Evolutionary conservation across 2,113 vertebrate genomes (phyloP), one percentile per base, ranked within the genome.

Genomic region (Pionites leucogaster): DNA sequence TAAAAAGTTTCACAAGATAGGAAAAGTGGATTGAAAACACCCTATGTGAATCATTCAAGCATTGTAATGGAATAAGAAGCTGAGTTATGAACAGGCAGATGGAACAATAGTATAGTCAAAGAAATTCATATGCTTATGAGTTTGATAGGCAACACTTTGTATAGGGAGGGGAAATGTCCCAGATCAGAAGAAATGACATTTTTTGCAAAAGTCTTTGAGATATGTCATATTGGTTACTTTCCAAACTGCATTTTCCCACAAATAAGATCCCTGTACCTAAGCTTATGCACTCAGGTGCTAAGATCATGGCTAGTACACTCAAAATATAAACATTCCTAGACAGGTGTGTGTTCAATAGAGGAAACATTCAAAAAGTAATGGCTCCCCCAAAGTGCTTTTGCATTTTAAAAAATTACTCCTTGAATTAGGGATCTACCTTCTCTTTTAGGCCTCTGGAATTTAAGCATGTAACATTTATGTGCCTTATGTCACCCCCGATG

Each of bases 41-140:
- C 96, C 95, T 69, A 65, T 94, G 92, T 80, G 96, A 98, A 95
- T 98, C 96, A 96, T 79, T 96, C 92, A 97, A 97, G 96, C 96
- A 96, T 97, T 97, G 95, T 98, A 97, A 98, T 96, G 95, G 89
- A 98, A 97, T 97, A 98, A 98, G 94, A 98, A 90, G 80, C 80
- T 92, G 92, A 93, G 93, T 95, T 96, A 53, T 84, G 82, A 96
- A 92, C 95, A 95, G 92, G 78, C 87, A 96, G 91, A 96, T 91
- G 94, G 92, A 95, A 97, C 76, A 97, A 95, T 81, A 90, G 50
- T 69, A 11, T 69, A 96, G 79, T 92, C 92, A 95, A 95, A 92
- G 82, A 95, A 80, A 98, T 97, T 98, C 95, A 97, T 96, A 96
- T 96, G 93, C 82, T 97, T 97, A 97, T 50, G 77, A 85, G 81